Evolutionary conservation across 2,888 invertebrate genomes (phyloP), one percentile per base, ranked within the genome.

Genomic region (Cremastobaeus sp.): DNA sequence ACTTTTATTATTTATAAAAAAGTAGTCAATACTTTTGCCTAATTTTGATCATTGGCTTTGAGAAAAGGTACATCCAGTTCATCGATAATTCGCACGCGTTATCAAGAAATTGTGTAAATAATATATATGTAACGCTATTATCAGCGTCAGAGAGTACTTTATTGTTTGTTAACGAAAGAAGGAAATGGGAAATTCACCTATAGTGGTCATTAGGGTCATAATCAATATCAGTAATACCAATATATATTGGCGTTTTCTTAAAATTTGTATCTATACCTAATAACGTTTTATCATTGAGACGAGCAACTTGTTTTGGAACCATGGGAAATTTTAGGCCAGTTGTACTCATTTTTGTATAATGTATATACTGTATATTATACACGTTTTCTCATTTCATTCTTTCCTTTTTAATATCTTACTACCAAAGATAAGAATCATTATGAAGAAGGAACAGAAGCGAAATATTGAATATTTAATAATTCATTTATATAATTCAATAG

Each of bases 401-500:
- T 78, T 78, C 78, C 50, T 55, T 73, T 70, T 76, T 76, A 78
- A 79, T 80, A 78, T 75, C 74, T 65, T 60, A 72, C 55, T 83
- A 84, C 84, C 85, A 85, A 85, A 85, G 85, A 85, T 77, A 59
- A 79, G 76, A 76, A 81, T 78, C 66, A 69, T 71, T 65, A 74
- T 79, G 12, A 18, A 21, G 35, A 8, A 25, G 37, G 28, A 28
- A 17, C 18, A 45, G 15, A 14, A 15, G 3, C 32, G 20, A 59
- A 65, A 74, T 77, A 71, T 76, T 73, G 68, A 57, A 57, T 37
- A 57, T 68, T 74, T 64, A 54, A 64, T 74, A 74, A 64, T 57
- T 74, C 73, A 76, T 82, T 81, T 79, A 76, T 81, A 81, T 79
- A 73, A 79, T 72, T 78, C 68, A 60, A 70, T 80, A 80, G 77